Conservation (phyloP, 2,113 vertebrate genomes). For the Sylvicapra grimmia region DNA sequence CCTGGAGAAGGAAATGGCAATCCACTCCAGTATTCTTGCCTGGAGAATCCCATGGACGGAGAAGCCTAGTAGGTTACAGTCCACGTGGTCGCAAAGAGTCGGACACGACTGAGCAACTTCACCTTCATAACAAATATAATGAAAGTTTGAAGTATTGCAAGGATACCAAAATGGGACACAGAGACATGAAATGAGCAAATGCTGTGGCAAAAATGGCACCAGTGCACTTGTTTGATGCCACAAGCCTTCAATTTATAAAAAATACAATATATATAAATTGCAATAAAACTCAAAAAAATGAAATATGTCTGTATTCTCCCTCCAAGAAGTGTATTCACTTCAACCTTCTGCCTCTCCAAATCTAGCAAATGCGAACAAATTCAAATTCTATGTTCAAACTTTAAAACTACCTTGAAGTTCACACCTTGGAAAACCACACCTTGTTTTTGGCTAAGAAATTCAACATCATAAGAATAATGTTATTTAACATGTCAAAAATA, state of each 20-base stretch:
- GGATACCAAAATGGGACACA: not conserved
- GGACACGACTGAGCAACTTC: no score
- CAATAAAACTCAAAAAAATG: not conserved
- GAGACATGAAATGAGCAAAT: not conserved
- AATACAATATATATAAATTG: not conserved
- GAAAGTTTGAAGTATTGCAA: not conserved
- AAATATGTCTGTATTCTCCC: not conserved
- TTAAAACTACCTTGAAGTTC: not conserved
- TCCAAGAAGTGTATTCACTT: not conserved
- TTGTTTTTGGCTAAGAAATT: slow-evolving; percentile 1
- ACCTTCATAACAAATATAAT: no score
- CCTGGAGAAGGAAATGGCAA: no score
- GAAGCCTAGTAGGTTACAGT: no score
- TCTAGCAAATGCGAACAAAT: not conserved
- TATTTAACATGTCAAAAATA: not conserved
- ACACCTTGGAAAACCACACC: not conserved
- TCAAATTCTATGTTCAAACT: not conserved
- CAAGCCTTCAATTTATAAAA: not conserved
- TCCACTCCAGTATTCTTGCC: no score
- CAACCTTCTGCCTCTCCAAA: not conserved
- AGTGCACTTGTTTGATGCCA: not conserved
- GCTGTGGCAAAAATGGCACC: not conserved
- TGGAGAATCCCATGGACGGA: no score
- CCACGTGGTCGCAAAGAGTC: no score
- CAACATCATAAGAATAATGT: not conserved